Evolutionary conservation across 2,888 invertebrate species (phyloP).

Genomic region (Alentia gelatinosa): DNA sequence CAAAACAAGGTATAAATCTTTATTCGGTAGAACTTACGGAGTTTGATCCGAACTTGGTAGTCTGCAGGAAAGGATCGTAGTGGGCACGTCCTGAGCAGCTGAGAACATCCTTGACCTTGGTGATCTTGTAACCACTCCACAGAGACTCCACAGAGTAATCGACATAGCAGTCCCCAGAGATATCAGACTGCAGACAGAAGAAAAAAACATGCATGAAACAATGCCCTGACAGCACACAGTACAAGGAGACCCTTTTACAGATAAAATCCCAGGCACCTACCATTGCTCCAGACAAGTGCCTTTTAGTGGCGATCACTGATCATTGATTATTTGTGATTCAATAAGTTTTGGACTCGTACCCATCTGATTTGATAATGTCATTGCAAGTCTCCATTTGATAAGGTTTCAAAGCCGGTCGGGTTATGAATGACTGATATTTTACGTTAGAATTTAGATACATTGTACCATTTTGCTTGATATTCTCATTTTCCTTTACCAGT

Average conservation of each 20-base stretch:
- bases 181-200: conserved; percentile 84
- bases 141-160: conserved; percentile 83
- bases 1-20: too few species aligned
- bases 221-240: not conserved
- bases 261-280: not conserved
- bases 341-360: too few species aligned
- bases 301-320: not conserved
- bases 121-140: conserved; percentile 70
- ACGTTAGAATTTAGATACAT: too few species aligned
- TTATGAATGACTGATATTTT: too few species aligned
- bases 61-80: conserved; percentile 74
- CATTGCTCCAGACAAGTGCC: not conserved
- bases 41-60: conserved; percentile 72
- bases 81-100: conserved; percentile 76
- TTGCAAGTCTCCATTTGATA: too few species aligned
- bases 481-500: too few species aligned
- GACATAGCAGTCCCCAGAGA: conserved; percentile 91
- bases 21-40: conserved; percentile 75
- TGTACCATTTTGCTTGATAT: too few species aligned
- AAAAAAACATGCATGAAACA: too few species aligned
- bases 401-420: too few species aligned
- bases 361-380: too few species aligned
- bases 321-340: not conserved
- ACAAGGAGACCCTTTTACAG: not conserved
- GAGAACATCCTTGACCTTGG: conserved; percentile 76